Conservation (phyloP, 1,140 invertebrate species). For the Lasaia peninsularis region DNA sequence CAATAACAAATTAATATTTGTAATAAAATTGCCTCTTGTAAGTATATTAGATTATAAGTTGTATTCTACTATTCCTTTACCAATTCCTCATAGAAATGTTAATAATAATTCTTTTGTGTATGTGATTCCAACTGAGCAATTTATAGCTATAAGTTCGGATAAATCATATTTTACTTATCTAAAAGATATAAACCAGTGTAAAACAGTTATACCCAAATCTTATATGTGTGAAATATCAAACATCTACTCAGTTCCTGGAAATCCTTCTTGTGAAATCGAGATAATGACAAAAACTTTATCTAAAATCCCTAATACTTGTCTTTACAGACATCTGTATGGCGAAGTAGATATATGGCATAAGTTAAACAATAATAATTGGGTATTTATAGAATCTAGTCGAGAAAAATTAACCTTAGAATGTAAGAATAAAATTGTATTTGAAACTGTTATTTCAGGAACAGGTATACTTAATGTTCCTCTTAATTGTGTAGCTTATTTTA, state of each 20-base stretch:
- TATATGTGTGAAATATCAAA: slow-evolving; percentile 12
- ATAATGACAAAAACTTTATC: slow-evolving; percentile 17
- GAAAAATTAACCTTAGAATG: slow-evolving; percentile 15
- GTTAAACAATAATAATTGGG: slow-evolving; percentile 18
- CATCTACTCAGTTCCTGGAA: slow-evolving; percentile 12
- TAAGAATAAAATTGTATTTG: neutral
- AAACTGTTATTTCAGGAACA: slow-evolving; percentile 16
- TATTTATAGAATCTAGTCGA: slow-evolving; percentile 16
- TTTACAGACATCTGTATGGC: slow-evolving; percentile 1
- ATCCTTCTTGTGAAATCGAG: slow-evolving; percentile 20
- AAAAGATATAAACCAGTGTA: slow-evolving; percentile 1
- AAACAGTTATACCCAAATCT: neutral
- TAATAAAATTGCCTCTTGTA: neutral
- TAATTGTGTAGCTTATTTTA: slow-evolving; percentile 15
- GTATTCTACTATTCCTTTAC: neutral
- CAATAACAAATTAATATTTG: too few species aligned
- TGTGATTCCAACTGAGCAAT: neutral
- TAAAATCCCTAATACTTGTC: slow-evolving; percentile 8
- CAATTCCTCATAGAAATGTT: neutral
- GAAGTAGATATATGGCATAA: slow-evolving; percentile 21
- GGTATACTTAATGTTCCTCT: slow-evolving; percentile 14
- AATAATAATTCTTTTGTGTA: slow-evolving; percentile 2
- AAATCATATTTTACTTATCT: slow-evolving; percentile 3
- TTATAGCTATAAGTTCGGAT: slow-evolving; percentile 9
- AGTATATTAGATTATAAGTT: neutral